These are phyloP conservation scores for Apostichopus parvimensis DNA, from an alignment of 35 echinoderm and acorn worm species.

Conservation along the genomic window DNA sequence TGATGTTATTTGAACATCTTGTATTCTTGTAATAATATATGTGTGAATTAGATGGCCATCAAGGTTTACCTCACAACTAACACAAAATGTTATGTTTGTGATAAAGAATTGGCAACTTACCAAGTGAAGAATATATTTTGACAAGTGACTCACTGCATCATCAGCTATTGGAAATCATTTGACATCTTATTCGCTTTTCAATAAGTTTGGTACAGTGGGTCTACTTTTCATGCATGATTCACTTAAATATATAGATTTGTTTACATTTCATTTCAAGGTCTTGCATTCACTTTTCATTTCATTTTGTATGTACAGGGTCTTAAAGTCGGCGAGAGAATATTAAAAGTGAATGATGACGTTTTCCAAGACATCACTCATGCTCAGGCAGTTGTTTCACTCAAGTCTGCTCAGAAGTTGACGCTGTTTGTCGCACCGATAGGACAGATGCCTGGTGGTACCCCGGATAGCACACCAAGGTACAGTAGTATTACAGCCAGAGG, in stretches of 20 bases:
- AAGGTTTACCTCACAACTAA: no score
- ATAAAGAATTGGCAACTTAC: no score
- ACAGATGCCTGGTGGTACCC: constrained; percentile 88
- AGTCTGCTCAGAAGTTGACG: constrained; percentile 70
- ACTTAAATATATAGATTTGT: not conserved
- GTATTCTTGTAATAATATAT: no score
- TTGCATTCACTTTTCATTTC: not conserved
- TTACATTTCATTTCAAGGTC: not conserved
- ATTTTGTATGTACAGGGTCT: not conserved
- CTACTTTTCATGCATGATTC: not conserved
- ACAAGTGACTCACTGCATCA: no score
- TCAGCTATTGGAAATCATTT: no score
- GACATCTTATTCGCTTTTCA: no score
- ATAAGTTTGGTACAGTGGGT: no score
- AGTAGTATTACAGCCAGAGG: no score
- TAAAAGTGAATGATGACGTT: constrained; percentile 85
- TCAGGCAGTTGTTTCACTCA: constrained; percentile 89
- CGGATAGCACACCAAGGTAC: constrained; percentile 76
- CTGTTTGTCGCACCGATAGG: constrained; percentile 89
- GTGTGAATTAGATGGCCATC: no score
- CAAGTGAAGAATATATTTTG: no score
- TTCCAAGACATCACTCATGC: constrained; percentile 92
- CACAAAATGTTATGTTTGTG: no score
- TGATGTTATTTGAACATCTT: no score
- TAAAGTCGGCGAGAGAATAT: constrained; percentile 45